Base-by-base conservation (phyloP, 2,797 vertebrate species). In the Podarcis lilfordi region DNA sequence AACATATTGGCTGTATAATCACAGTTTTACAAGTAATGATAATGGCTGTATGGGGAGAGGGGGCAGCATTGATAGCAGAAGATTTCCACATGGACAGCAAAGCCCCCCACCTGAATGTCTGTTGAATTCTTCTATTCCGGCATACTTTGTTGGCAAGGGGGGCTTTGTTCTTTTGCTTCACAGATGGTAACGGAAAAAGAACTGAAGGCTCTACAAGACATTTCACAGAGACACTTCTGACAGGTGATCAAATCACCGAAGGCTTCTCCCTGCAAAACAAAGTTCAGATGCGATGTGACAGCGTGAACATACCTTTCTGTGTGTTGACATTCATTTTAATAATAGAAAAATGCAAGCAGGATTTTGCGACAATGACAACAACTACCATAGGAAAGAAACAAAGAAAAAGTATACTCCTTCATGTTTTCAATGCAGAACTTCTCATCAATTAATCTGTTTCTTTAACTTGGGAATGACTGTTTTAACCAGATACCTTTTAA, bases 181-280 rank as follows among this genome's bases (percentile, higher is more conserved):
- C 92, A 96, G 93, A 96, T 95, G 93, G 93, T 90, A 96, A 94
- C 87, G 92, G 92, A 95, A 95, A 95, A 90, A 94, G 94, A 96
- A 93, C 92, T 96, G 95, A 96, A 95, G 90, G 80, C 92, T 96
- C 91, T 93, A 90, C 86, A 93, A 96, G 95, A 95, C 95, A 94
- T 95, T 97, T 97, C 94, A 94, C 92, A 95, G 93, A 96, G 93
- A 96, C 74, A 82, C 59, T 27, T 96, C 92, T 97, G 97, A 97
- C 97, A 97, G 96, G 94, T 96, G 96, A 97, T 97, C 97, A 97
- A 96, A 96, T 97, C 96, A 96, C 92, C 2, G 93, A 96, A 96
- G 88, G 93, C 88, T 95, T 94, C 90, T 96, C 91, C 88, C 95
- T 95, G 94, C 94, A 97, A 97, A 97, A 96, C 95, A 96, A 95